Percentiles rank a stretch among this genome's conserved stretches.
Conservation (phyloP, 2,797 vertebrate species). For the Ambastaia sidthimunki region DNA sequence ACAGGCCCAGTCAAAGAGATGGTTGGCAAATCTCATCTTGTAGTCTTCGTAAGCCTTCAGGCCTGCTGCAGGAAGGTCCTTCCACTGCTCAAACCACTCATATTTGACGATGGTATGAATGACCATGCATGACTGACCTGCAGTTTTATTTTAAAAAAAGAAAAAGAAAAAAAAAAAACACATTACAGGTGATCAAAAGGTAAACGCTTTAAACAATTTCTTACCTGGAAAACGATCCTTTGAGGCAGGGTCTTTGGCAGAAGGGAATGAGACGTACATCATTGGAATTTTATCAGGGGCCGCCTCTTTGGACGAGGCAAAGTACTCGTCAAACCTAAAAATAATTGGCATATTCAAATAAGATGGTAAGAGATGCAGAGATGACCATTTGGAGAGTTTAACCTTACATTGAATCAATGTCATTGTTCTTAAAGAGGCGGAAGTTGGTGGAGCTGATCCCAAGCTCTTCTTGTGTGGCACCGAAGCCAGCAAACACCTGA, state of each 20-base stretch:
- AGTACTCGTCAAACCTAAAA: conserved; percentile 27
- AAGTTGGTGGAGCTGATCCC: conserved; percentile 11
- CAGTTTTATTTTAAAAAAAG: background rate
- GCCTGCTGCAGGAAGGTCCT: background rate
- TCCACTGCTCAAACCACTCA: conserved; percentile 9
- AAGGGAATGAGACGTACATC: conserved; percentile 30
- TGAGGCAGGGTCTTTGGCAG: conserved; percentile 37
- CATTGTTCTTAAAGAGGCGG: conserved; percentile 28
- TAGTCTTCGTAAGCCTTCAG: background rate
- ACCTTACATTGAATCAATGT: conserved; percentile 34
- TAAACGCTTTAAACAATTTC: background rate
- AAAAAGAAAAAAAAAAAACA: background rate
- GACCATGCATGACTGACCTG: background rate
- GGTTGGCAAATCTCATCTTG: background rate
- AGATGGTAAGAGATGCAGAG: too few species aligned
- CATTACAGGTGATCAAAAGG: background rate
- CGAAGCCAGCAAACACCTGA: conserved; percentile 12
- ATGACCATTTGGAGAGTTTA: background rate
- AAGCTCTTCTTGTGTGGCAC: conserved; percentile 27
- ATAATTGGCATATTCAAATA: too few species aligned
- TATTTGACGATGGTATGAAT: background rate
- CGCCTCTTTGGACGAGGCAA: background rate
- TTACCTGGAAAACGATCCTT: background rate
- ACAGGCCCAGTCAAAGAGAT: conserved; percentile 3
- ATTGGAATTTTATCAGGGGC: conserved; percentile 35